A percentile compares a stretch with the other conserved stretches of the same genome.
phyloP scores from a whole-genome alignment of 2,113 vertebrate species.

The Brachypodius melanocephalos region DNA sequence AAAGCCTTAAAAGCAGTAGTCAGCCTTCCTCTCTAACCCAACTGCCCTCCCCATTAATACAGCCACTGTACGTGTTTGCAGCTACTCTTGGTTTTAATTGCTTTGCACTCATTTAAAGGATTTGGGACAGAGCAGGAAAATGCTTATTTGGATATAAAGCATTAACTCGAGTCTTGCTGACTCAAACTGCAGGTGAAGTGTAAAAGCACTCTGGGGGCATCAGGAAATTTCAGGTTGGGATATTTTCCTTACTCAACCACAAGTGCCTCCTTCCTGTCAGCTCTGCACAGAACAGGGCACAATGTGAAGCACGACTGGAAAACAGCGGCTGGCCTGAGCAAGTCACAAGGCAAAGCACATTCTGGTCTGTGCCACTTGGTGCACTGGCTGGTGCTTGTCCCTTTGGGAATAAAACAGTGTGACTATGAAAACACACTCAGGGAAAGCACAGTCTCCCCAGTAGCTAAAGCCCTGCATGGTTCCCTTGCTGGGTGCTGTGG shows the following conservation, averaged over 20 bases:
- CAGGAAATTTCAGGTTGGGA: background rate
- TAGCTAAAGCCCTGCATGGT: rapidly evolving
- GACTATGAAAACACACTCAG: background rate
- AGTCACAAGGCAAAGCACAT: background rate
- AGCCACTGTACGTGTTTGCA: background rate
- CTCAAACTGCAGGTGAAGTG: background rate
- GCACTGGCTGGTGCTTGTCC: rapidly evolving
- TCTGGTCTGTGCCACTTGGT: background rate
- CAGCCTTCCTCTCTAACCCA: background rate
- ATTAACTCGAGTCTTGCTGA: background rate
- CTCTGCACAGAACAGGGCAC: background rate
- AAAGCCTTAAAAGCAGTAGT: conserved; percentile 12
- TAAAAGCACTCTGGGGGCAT: background rate
- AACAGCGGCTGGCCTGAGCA: background rate
- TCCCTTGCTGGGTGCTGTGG: background rate
- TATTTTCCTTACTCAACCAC: background rate
- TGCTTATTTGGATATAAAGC: background rate
- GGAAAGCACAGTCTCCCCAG: rapidly evolving
- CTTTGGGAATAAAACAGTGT: background rate
- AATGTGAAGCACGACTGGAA: rapidly evolving
- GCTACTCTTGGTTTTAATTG: background rate
- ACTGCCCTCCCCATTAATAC: background rate
- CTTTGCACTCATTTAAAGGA: background rate
- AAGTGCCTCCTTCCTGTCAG: background rate
- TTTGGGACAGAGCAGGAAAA: background rate